Conservation (phyloP, 2,113 vertebrate species). For the Epinephelus fuscoguttatus region DNA sequence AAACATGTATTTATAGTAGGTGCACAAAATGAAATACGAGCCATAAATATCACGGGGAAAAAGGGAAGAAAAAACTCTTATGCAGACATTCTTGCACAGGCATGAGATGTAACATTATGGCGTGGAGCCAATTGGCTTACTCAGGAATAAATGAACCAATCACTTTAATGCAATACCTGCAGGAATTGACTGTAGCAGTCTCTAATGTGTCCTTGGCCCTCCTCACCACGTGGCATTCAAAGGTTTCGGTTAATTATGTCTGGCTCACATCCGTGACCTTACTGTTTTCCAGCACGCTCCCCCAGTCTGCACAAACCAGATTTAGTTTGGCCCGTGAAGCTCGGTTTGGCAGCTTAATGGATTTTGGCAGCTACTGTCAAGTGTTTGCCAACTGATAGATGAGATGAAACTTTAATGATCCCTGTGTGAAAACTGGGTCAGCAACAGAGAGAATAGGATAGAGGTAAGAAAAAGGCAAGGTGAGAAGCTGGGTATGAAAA, state of each 20-base stretch:
- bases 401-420: constrained; percentile 76
- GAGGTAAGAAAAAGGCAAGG: constrained; percentile 25
- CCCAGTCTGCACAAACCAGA: constrained; percentile 48
- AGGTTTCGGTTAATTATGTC: constrained; percentile 56
- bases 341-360: constrained; percentile 66
- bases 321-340: constrained; percentile 55
- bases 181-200: constrained; percentile 37
- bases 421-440: constrained; percentile 69
- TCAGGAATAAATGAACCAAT: constrained; percentile 56
- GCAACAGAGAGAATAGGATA: constrained; percentile 50
- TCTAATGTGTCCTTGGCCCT: constrained; percentile 40
- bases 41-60: not conserved
- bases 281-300: constrained; percentile 37
- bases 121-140: constrained; percentile 30
- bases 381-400: constrained; percentile 74
- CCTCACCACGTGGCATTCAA: constrained; percentile 12
- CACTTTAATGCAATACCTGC: constrained; percentile 62
- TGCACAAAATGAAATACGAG: not conserved
- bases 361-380: constrained; percentile 73
- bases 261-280: constrained; percentile 48
- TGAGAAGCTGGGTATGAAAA: constrained; percentile 26
- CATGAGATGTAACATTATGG: constrained; percentile 36
- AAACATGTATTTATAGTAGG: not conserved
- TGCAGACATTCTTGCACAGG: constrained; percentile 21
- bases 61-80: not conserved